These are phyloP conservation scores for Rousettus leschenaultii DNA, from an alignment of 2,113 vertebrate species.

Conservation along the genomic window DNA sequence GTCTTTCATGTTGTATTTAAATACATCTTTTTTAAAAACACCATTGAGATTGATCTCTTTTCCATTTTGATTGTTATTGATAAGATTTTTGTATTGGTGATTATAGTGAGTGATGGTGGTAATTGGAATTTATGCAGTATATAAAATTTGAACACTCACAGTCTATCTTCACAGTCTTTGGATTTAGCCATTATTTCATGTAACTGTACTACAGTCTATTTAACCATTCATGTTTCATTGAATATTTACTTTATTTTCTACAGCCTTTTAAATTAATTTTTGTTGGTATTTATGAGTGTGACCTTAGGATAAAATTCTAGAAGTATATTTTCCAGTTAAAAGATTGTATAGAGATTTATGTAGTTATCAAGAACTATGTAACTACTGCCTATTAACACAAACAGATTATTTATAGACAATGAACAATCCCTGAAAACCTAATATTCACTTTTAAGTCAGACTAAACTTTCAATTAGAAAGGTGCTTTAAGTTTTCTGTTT, in stretches of 20 bases:
- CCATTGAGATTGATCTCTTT: not conserved
- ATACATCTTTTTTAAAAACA: not conserved
- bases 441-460: not conserved
- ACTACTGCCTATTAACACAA: not conserved
- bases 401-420: not conserved
- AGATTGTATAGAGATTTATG: not conserved
- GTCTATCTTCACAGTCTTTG: not conserved
- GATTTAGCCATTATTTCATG: not conserved
- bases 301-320: not conserved
- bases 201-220: not conserved
- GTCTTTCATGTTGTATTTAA: not conserved
- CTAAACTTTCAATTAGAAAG: not conserved
- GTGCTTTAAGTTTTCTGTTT: not conserved
- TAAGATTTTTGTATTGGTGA: not conserved
- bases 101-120: not conserved
- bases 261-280: not conserved
- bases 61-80: constrained; percentile 5
- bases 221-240: not conserved
- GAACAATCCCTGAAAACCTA: not conserved
- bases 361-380: not conserved
- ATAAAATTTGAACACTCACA: not conserved
- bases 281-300: constrained; percentile 3
- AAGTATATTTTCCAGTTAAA: not conserved
- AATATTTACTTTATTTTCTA: not conserved
- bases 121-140: not conserved